Evolutionary conservation across 1,140 invertebrate species (phyloP).

Genomic region (Orussus abietinus): DNA sequence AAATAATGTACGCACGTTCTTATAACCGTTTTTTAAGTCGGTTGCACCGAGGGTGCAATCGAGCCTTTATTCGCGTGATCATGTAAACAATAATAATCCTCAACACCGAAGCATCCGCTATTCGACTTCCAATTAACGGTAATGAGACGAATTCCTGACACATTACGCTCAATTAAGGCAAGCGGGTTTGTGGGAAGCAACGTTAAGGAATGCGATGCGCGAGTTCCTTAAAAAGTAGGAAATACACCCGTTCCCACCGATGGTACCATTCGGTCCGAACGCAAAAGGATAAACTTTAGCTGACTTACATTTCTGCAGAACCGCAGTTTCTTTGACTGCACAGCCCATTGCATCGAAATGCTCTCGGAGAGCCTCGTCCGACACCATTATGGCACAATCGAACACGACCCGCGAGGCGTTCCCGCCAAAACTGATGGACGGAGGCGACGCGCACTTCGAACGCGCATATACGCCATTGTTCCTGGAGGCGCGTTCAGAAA

Average conservation of each 20-base stretch:
- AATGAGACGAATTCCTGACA: not conserved
- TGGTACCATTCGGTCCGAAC: too few relatives aligned
- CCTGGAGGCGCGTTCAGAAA: too few relatives aligned
- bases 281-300: too few relatives aligned
- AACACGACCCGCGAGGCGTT: constrained; percentile 13
- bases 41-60: too few relatives aligned
- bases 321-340: constrained; percentile 22
- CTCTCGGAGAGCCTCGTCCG: constrained; percentile 25
- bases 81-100: not conserved
- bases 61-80: too few relatives aligned
- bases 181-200: not conserved
- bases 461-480: too few relatives aligned
- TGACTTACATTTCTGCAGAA: constrained; percentile 42
- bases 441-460: too few relatives aligned
- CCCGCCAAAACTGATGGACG: constrained; percentile 33
- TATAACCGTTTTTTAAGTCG: too few relatives aligned
- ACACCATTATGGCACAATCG: constrained; percentile 30
- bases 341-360: constrained; percentile 33
- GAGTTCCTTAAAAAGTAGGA: too few relatives aligned
- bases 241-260: too few relatives aligned
- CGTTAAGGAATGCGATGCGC: too few relatives aligned
- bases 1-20: too few relatives aligned
- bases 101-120: not conserved
- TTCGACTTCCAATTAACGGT: not conserved
- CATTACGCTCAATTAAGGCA: not conserved